A percentile compares a stretch with the other conserved stretches of the same genome.
These are phyloP conservation scores for Rhinolophus ferrumequinum DNA, from an alignment of 2,113 vertebrate genomes.

Conservation along the genomic window DNA sequence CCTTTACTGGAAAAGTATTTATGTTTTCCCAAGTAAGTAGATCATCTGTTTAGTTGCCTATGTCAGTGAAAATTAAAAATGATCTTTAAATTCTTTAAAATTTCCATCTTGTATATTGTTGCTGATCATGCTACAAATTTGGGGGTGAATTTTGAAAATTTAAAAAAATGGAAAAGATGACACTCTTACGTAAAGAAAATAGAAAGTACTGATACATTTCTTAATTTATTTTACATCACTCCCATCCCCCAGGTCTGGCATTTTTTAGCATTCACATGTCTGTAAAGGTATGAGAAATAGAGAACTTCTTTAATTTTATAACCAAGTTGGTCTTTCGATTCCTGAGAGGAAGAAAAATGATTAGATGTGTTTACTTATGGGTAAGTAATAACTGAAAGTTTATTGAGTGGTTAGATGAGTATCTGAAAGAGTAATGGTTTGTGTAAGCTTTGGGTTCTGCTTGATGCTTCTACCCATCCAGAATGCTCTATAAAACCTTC, in stretches of 20 bases:
- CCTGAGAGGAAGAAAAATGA: not conserved
- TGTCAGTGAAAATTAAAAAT: not conserved
- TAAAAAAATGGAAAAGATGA: not conserved
- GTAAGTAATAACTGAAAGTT: not conserved
- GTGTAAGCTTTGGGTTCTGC: slow-evolving; percentile 48
- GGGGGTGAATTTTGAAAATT: not conserved
- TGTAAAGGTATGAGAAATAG: not conserved
- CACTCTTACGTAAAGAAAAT: not conserved
- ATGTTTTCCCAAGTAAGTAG: not conserved
- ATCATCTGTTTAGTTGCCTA: not conserved
- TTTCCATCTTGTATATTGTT: not conserved
- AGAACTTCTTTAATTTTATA: not conserved
- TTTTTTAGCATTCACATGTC: not conserved
- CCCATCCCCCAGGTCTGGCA: not conserved
- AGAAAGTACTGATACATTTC: not conserved
- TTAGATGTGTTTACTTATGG: slow-evolving; percentile 61
- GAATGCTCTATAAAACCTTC: slow-evolving; percentile 76
- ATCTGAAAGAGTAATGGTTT: slow-evolving; percentile 34
- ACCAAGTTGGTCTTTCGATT: slow-evolving; percentile 35
- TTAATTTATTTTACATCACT: not conserved
- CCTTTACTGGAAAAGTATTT: not conserved
- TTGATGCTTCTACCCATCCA: slow-evolving; percentile 62
- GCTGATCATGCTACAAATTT: not conserved
- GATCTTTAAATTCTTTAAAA: not conserved
- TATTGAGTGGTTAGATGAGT: slow-evolving; percentile 32